phyloP scores from a whole-genome alignment of 2,797 vertebrate species.

The Tamandua tetradactyla region DNA sequence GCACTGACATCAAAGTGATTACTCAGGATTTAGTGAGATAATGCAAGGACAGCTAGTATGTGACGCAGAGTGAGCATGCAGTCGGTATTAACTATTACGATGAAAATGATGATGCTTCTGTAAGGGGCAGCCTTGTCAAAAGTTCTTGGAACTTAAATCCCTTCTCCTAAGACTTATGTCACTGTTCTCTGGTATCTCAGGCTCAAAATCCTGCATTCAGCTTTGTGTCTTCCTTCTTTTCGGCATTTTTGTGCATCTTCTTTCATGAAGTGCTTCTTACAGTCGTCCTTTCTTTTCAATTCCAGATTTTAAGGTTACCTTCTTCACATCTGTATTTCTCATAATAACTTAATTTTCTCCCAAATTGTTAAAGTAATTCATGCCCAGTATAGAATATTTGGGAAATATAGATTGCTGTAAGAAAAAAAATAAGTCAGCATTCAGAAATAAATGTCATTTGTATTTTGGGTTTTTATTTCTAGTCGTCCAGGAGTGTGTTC shows the following conservation, averaged over 20 bases:
- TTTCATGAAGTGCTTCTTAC: background rate
- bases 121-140: background rate
- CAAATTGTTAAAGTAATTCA: background rate
- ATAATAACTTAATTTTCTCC: background rate
- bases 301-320: background rate
- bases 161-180: background rate
- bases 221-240: background rate
- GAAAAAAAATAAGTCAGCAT: background rate
- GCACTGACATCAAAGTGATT: background rate
- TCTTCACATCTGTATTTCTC: background rate
- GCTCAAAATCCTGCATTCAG: background rate
- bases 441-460: background rate
- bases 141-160: background rate
- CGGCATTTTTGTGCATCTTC: background rate
- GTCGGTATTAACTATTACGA: background rate
- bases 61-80: background rate
- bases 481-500: background rate
- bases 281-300: background rate
- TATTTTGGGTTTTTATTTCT: background rate
- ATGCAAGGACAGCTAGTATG: background rate
- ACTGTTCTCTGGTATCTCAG: background rate
- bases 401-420: background rate
- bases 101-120: background rate
- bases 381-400: background rate
- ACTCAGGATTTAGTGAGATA: background rate